Conservation (phyloP, 2,888 invertebrate species). For the Hirtodrosophila duncani region DNA sequence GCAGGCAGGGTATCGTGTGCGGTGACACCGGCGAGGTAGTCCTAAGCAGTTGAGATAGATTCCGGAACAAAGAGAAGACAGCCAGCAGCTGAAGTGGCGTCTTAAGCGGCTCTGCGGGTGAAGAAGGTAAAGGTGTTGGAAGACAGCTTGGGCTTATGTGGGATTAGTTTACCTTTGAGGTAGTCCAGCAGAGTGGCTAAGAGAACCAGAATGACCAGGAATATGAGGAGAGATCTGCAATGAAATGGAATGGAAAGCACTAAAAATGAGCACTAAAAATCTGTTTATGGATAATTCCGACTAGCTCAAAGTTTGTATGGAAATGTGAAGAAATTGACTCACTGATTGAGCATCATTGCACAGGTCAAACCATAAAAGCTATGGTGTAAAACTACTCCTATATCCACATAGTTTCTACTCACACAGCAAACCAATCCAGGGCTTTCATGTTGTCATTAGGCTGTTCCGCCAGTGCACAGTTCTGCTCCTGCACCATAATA, state of each 20-base stretch:
- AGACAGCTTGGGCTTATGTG: too few relatives aligned
- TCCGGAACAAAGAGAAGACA: conserved; percentile 59
- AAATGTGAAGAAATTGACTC: too few relatives aligned
- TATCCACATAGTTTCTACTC: conserved; percentile 16
- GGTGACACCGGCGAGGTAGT: conserved; percentile 30
- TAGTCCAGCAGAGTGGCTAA: conserved; percentile 53
- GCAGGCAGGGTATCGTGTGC: conserved; percentile 70
- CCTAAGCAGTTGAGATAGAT: conserved; percentile 16
- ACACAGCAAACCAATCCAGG: conserved; percentile 65
- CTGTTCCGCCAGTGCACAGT: conserved; percentile 9
- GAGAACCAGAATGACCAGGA: conserved; percentile 33
- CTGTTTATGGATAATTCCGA: neutral
- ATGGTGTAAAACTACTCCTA: too few relatives aligned
- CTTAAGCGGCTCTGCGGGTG: too few relatives aligned
- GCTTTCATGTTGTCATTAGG: conserved; percentile 28
- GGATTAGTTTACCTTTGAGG: conserved; percentile 9
- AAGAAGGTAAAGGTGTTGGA: too few relatives aligned
- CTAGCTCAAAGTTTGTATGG: conserved; percentile 1
- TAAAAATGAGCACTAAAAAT: neutral
- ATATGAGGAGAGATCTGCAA: conserved; percentile 30
- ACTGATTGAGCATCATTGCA: too few relatives aligned
- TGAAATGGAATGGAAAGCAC: neutral
- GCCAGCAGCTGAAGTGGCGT: conserved; percentile 29
- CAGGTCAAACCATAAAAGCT: too few relatives aligned
- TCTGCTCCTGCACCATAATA: conserved; percentile 20